Evolutionary conservation across 2,888 invertebrate genomes (phyloP).

Genomic region (Himalopsyche kuldschensis): DNA sequence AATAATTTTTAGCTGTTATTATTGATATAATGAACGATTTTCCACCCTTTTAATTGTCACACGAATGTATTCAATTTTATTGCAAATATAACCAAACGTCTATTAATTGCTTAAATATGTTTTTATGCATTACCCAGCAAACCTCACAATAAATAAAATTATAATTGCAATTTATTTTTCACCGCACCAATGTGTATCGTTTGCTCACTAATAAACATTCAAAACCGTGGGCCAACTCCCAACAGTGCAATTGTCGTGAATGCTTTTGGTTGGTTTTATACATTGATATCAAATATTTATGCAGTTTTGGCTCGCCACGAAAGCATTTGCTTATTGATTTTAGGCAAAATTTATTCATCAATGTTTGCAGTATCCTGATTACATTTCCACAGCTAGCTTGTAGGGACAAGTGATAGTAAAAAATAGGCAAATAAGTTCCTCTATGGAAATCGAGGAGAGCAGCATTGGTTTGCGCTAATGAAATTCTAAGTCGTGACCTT

Average conservation of each 20-base stretch:
- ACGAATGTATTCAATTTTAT: background rate
- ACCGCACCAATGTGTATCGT: background rate
- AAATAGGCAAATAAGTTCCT: too few species aligned
- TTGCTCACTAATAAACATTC: conserved; percentile 3
- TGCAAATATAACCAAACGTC: background rate
- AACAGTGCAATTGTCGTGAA: background rate
- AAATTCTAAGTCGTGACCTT: too few species aligned
- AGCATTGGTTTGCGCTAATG: too few species aligned
- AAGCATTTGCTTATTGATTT: too few species aligned
- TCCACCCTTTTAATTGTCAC: too few species aligned
- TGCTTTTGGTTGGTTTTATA: background rate
- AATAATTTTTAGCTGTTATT: too few species aligned
- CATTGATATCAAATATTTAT: background rate
- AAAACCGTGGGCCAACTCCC: background rate
- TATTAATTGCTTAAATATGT: background rate
- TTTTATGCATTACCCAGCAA: background rate
- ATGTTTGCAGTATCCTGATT: too few species aligned
- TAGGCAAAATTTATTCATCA: too few species aligned
- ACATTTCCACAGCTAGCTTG: too few species aligned
- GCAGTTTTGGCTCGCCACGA: background rate
- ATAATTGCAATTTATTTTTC: conserved; percentile 6
- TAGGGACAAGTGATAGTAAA: too few species aligned
- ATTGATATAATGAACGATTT: too few species aligned
- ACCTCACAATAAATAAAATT: conserved; percentile 6
- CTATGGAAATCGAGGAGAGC: too few species aligned